phyloP scores from a whole-genome alignment of 2,888 invertebrate species.

The Sturmia bella region DNA sequence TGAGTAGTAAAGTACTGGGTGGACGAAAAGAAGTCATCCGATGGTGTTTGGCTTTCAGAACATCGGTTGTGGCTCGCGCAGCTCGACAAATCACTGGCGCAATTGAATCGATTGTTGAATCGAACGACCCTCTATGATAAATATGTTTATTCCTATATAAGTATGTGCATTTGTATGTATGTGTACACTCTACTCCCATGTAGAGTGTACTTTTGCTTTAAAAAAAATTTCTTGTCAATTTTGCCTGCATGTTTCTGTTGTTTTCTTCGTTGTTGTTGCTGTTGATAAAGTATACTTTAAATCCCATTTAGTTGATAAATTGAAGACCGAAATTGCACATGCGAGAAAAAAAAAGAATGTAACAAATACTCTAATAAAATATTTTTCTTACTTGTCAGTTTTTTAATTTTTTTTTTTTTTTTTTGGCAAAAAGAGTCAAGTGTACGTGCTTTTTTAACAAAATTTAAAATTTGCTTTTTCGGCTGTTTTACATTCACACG shows the following conservation, averaged over 20 bases:
- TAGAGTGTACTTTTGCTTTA: constrained; percentile 24
- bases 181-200: too few species aligned
- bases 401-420: constrained; percentile 10
- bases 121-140: too few species aligned
- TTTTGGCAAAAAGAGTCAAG: constrained; percentile 37
- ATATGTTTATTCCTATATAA: too few species aligned
- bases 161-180: background rate
- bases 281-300: constrained; percentile 52
- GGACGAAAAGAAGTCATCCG: too few species aligned
- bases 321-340: constrained; percentile 51
- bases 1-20: too few species aligned
- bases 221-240: constrained; percentile 53
- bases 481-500: background rate
- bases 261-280: constrained; percentile 29
- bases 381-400: background rate
- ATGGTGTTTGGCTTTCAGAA: too few species aligned
- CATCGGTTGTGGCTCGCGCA: too few species aligned
- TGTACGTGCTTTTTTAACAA: constrained; percentile 55
- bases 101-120: too few species aligned
- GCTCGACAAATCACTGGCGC: too few species aligned
- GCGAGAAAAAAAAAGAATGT: background rate
- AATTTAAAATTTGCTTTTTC: constrained; percentile 46
- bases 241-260: constrained; percentile 54
- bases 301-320: constrained; percentile 60
- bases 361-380: background rate